Conservation (phyloP, 2,797 vertebrate species). For the Ibycter americanus region DNA sequence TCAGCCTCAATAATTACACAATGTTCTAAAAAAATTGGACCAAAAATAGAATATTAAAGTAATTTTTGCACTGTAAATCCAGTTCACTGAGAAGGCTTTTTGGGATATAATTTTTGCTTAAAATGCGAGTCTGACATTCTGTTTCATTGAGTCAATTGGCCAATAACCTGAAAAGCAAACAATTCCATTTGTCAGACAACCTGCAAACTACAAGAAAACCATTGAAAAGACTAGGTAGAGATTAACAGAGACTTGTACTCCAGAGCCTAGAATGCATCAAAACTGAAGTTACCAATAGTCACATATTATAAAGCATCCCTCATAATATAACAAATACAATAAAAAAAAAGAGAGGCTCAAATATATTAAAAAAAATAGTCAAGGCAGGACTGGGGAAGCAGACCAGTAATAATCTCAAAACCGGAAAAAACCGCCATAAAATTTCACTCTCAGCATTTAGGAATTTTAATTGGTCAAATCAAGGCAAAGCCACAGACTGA, state of each 20-base stretch:
- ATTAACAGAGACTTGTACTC: background rate
- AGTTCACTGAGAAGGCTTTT: background rate
- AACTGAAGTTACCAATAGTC: background rate
- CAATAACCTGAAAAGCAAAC: background rate
- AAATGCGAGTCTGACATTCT: background rate
- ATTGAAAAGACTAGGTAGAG: fast-evolving
- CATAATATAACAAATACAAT: too few relatives aligned
- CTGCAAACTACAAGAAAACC: background rate
- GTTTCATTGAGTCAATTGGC: background rate
- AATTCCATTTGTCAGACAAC: background rate
- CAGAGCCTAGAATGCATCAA: background rate
- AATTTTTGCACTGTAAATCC: background rate
- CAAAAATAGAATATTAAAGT: too few relatives aligned
- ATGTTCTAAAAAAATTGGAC: too few relatives aligned
- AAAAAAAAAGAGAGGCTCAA: background rate
- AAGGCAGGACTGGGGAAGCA: background rate
- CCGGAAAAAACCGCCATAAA: background rate
- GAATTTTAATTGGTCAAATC: background rate
- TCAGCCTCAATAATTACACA: too few relatives aligned
- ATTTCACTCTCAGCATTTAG: background rate
- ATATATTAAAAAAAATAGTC: background rate
- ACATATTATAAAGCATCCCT: background rate
- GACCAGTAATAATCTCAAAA: background rate
- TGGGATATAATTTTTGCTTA: background rate
- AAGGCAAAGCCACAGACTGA: background rate